Percentiles rank a stretch among this genome's conserved stretches.
These are phyloP conservation scores for Ecliptopera silaceata DNA, from an alignment of 2,888 invertebrate species.

Conservation along the genomic window DNA sequence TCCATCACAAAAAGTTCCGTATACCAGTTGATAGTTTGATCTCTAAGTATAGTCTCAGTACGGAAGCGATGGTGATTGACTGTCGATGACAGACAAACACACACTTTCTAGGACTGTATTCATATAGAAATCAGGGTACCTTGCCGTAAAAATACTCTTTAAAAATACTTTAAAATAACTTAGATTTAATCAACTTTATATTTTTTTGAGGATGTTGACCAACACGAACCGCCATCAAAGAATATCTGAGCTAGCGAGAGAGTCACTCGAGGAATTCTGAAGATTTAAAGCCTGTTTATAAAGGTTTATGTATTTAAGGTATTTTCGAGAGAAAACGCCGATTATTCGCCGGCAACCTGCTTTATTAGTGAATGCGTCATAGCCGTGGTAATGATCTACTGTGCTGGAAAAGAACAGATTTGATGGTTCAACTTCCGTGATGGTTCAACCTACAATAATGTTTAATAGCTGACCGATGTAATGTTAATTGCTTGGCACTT, in stretches of 20 bases:
- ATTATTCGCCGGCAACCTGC: neutral
- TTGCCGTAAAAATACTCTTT: no score
- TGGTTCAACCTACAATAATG: constrained; percentile 1
- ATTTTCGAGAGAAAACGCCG: neutral
- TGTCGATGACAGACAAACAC: constrained; percentile 36
- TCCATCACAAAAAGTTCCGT: constrained; percentile 25
- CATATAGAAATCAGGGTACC: neutral
- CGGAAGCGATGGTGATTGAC: constrained; percentile 39
- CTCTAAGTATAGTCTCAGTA: constrained; percentile 34
- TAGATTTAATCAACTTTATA: no score
- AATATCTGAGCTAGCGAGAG: no score
- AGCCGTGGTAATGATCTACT: constrained; percentile 2
- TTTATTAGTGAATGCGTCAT: neutral
- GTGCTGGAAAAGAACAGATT: neutral
- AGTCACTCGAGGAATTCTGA: no score
- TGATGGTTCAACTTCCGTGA: neutral
- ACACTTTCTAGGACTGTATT: constrained; percentile 24
- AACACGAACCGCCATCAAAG: no score
- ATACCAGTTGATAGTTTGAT: constrained; percentile 30
- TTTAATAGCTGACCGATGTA: constrained; percentile 2
- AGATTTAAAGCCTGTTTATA: no score
- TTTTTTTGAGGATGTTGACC: no score
- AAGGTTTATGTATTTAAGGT: no score
- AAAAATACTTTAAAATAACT: no score
- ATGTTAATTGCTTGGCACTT: neutral